A percentile compares a stretch with the other conserved stretches of the same genome.
Evolutionary conservation across 2,113 vertebrate species (phyloP).

Genomic region (Illadopsis cleaveri): DNA sequence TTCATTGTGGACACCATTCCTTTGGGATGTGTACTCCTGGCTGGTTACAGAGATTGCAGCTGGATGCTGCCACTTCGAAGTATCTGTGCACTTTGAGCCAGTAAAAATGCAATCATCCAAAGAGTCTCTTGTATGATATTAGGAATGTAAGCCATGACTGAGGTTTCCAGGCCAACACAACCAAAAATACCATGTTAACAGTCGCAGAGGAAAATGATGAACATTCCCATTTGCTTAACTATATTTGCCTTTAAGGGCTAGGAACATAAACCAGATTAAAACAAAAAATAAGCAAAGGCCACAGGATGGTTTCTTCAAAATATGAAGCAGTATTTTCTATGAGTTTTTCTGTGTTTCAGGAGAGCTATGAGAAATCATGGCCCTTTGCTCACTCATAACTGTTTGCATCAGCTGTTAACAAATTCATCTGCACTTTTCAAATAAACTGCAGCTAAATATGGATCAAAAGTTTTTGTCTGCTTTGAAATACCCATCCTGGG

Average conservation of each 20-base stretch:
- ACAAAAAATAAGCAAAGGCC: background rate
- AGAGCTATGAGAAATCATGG: background rate
- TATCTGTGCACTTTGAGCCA: background rate
- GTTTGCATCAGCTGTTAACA: background rate
- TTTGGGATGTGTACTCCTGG: background rate
- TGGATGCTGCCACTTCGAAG: background rate
- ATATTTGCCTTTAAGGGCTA: background rate
- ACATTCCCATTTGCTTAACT: background rate
- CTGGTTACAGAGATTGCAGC: background rate
- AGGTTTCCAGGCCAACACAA: conserved; percentile 6
- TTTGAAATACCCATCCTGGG: background rate
- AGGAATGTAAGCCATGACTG: background rate
- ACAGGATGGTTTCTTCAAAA: background rate
- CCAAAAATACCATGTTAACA: background rate
- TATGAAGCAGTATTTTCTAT: background rate
- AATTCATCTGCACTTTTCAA: background rate
- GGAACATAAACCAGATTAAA: background rate
- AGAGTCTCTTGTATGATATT: background rate
- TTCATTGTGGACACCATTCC: background rate
- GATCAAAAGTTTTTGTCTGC: background rate
- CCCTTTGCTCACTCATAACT: background rate
- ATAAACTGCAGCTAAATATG: background rate
- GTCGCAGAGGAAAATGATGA: background rate
- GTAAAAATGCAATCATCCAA: background rate
- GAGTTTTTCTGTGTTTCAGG: background rate